phyloP scores from a whole-genome alignment of 2,113 vertebrate species.

The Engraulis encrasicolus region DNA sequence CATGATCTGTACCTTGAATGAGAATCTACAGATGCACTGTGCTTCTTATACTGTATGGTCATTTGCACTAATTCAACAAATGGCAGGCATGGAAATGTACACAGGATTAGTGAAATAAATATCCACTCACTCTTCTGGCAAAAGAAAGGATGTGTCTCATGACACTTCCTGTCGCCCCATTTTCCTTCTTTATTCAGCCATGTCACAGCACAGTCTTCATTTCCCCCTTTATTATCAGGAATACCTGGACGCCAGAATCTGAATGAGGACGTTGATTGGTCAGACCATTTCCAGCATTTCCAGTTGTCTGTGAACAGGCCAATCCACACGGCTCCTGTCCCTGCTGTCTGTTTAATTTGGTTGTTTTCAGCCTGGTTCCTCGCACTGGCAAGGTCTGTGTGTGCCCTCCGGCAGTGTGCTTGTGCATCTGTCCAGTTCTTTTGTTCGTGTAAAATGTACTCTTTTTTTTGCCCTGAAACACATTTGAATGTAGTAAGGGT shows the following conservation, averaged over 20 bases:
- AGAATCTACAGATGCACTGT: no score
- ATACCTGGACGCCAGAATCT: neutral
- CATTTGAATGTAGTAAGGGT: neutral
- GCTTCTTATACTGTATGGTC: no score
- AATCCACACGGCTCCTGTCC: neutral
- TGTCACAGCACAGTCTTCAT: constrained; percentile 15
- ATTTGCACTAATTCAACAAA: no score
- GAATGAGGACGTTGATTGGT: constrained; percentile 27
- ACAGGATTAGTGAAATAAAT: neutral
- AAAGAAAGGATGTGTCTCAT: neutral
- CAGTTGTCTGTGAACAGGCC: constrained; percentile 14
- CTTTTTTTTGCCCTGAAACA: neutral
- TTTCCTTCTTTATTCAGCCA: neutral
- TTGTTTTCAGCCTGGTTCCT: constrained; percentile 24
- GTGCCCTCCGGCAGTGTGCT: neutral
- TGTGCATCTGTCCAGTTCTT: constrained; percentile 24
- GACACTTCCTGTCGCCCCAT: constrained; percentile 7
- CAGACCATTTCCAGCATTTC: constrained; percentile 33
- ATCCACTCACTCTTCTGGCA: constrained; percentile 27
- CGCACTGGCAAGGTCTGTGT: constrained; percentile 27
- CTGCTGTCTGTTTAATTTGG: neutral
- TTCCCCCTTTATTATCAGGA: neutral
- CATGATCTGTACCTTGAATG: no score
- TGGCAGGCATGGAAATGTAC: no score
- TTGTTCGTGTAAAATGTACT: neutral